phyloP scores from a whole-genome alignment of 1,140 invertebrate species.

The Drosophila rhopaloa region DNA sequence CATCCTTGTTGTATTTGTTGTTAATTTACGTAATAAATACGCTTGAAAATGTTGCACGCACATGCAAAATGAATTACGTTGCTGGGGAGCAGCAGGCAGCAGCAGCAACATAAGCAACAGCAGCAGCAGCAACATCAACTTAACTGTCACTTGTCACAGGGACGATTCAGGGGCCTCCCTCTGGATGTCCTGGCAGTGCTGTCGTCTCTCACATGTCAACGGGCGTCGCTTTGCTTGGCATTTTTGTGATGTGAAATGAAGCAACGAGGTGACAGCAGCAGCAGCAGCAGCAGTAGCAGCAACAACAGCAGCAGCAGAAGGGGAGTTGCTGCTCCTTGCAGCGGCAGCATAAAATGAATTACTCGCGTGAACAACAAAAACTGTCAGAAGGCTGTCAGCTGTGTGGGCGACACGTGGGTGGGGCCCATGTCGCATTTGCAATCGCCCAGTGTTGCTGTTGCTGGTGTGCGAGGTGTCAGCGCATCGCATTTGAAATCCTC shows the following conservation, averaged over 20 bases:
- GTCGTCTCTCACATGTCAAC: conserved; percentile 84
- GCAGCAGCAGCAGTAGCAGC: conserved; percentile 35
- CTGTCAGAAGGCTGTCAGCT: conserved; percentile 84
- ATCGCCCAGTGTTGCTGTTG: conserved; percentile 46
- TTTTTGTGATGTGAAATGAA: conserved; percentile 84
- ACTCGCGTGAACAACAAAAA: conserved; percentile 84
- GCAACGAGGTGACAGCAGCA: conserved; percentile 82
- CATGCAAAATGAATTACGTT: conserved; percentile 81
- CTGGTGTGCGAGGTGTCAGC: conserved; percentile 65
- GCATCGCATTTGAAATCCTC: conserved; percentile 74
- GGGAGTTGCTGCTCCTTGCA: conserved; percentile 50
- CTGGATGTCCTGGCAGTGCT: conserved; percentile 62
- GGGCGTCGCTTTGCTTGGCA: conserved; percentile 83
- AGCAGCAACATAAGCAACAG: conserved; percentile 19
- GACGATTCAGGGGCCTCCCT: conserved; percentile 61
- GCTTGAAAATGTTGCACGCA: conserved; percentile 82
- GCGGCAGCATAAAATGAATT: conserved; percentile 82
- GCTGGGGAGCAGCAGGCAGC: conserved; percentile 48
- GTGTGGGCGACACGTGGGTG: conserved; percentile 47
- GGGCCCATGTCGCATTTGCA: conserved; percentile 49
- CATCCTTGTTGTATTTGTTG: conserved; percentile 66
- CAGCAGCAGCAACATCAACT: conserved; percentile 68
- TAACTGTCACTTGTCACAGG: conserved; percentile 84
- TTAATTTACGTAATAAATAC: conserved; percentile 84
- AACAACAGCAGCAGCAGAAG: conserved; percentile 32